These are phyloP conservation scores for Brienomyrus longianalis DNA, from an alignment of 2,113 vertebrate species.

Conservation along the genomic window DNA sequence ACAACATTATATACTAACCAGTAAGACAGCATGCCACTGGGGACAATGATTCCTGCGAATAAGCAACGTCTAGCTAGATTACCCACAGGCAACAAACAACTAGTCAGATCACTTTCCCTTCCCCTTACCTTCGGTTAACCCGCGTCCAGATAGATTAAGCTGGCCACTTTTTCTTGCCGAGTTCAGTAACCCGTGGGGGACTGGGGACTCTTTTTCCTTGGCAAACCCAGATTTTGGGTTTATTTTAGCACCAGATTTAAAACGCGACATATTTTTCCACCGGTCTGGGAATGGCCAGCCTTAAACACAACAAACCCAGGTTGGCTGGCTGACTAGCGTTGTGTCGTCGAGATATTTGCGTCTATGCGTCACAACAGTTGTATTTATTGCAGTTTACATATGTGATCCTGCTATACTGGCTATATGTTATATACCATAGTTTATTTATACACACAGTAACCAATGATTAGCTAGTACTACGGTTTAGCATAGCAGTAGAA, in stretches of 20 bases:
- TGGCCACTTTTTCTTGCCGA: constrained; percentile 79
- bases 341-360: background rate
- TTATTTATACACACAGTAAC: background rate
- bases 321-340: background rate
- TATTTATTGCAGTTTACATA: background rate
- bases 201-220: constrained; percentile 23
- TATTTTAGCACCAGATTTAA: constrained; percentile 35
- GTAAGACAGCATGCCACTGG: background rate
- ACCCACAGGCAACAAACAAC: background rate
- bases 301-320: background rate
- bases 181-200: constrained; percentile 73
- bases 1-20: background rate
- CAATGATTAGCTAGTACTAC: background rate
- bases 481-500: background rate
- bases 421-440: background rate
- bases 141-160: constrained; percentile 74
- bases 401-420: background rate
- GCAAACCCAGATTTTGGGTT: constrained; percentile 63
- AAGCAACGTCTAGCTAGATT: background rate
- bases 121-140: constrained; percentile 70
- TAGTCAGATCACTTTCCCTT: background rate
- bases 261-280: constrained; percentile 54
- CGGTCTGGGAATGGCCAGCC: background rate
- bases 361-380: background rate
- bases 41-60: background rate